Evolutionary conservation across 2,113 vertebrate species (phyloP).

Genomic region (Catharus minimus): DNA sequence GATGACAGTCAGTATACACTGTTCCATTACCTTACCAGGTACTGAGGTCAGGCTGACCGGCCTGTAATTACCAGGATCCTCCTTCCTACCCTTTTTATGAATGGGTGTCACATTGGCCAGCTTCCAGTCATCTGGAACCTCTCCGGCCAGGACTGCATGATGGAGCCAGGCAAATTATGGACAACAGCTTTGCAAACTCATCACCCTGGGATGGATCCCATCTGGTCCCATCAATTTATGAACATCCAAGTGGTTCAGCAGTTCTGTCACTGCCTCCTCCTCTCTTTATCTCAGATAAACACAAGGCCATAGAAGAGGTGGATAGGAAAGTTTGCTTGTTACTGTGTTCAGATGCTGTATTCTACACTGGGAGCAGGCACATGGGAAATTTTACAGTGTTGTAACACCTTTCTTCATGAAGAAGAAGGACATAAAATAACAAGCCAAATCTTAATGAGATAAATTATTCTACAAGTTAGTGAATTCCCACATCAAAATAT

Average conservation of each 20-base stretch:
- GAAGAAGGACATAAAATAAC: background rate
- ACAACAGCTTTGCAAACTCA: accelerated
- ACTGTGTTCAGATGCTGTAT: background rate
- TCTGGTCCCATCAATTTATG: background rate
- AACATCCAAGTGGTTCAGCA: background rate
- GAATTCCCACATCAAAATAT: background rate
- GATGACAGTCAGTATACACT: background rate
- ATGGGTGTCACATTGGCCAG: background rate
- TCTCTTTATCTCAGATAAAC: background rate
- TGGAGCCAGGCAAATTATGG: too few species aligned
- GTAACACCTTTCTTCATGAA: background rate
- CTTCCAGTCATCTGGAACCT: background rate
- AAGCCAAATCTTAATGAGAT: background rate
- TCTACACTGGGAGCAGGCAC: background rate
- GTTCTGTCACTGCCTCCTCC: background rate
- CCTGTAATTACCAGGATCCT: background rate
- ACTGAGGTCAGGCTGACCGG: background rate
- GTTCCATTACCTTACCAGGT: too few species aligned
- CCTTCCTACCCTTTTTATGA: background rate
- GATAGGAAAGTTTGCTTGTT: background rate
- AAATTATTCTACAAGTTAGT: background rate
- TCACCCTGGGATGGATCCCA: background rate
- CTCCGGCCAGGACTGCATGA: too few species aligned
- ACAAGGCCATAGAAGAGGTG: background rate
- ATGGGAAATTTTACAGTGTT: background rate